Percentiles rank a stretch among this genome's conserved stretches.
phyloP scores from a whole-genome alignment of 2,797 vertebrate species.

The Falco rusticolus region DNA sequence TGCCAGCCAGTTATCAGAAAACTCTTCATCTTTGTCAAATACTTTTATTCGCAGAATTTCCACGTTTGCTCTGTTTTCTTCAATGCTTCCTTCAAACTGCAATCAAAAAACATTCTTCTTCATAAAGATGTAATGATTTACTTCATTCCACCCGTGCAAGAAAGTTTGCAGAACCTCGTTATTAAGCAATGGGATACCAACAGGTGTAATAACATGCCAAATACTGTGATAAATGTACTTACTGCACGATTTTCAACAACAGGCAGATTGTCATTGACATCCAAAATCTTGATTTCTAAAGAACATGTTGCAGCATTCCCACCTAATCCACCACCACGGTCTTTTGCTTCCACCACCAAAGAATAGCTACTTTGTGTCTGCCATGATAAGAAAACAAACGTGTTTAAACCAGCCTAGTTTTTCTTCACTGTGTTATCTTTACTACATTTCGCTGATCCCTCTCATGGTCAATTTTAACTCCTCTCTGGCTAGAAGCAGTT shows the following conservation, averaged over 20 bases:
- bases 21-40: conserved; percentile 82
- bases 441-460: background rate
- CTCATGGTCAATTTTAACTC: background rate
- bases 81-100: conserved; percentile 83
- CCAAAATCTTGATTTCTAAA: conserved; percentile 84
- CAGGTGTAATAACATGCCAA: background rate
- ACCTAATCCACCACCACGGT: conserved; percentile 71
- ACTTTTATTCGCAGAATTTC: conserved; percentile 88
- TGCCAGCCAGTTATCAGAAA: conserved; percentile 89
- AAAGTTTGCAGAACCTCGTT: background rate
- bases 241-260: conserved; percentile 81
- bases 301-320: conserved; percentile 81
- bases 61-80: conserved; percentile 87
- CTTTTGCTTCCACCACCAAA: conserved; percentile 83
- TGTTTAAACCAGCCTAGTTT: background rate
- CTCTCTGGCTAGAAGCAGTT: background rate
- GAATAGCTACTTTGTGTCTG: conserved; percentile 82
- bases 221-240: conserved; percentile 23
- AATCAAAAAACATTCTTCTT: background rate
- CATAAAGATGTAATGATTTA: background rate
- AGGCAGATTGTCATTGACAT: conserved; percentile 94
- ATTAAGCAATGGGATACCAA: background rate
- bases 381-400: background rate
- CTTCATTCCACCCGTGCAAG: background rate
- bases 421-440: background rate